Conservation (phyloP, 2,888 invertebrate species). For the Eilema griseolum region DNA sequence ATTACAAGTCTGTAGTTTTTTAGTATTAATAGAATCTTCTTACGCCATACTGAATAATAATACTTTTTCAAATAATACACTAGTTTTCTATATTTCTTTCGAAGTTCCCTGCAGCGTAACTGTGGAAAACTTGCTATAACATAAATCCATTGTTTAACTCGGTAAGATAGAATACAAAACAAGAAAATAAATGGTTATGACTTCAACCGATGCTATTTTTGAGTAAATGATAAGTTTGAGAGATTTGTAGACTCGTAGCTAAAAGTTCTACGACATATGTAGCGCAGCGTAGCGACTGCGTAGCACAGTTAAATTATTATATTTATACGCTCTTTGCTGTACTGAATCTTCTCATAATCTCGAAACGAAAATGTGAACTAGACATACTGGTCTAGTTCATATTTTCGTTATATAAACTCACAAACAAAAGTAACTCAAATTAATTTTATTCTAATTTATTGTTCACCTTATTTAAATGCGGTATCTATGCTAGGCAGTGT, state of each 20-base stretch:
- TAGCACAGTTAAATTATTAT: neutral
- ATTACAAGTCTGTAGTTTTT: no score
- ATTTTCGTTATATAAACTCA: neutral
- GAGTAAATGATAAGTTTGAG: constrained; percentile 5
- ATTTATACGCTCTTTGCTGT: neutral
- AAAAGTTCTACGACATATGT: constrained; percentile 12
- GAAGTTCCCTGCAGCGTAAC: constrained; percentile 4
- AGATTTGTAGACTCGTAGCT: neutral
- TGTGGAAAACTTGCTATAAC: constrained; percentile 6
- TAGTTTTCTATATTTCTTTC: neutral
- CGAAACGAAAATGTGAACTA: neutral
- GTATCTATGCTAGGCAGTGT: neutral
- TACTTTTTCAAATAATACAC: neutral
- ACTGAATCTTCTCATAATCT: neutral
- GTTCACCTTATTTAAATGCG: neutral
- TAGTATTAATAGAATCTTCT: no score
- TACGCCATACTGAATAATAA: neutral
- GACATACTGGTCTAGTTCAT: no score
- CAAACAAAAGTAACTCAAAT: neutral
- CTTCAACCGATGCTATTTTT: constrained; percentile 3
- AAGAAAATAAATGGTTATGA: constrained; percentile 7
- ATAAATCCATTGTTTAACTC: constrained; percentile 10
- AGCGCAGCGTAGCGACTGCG: constrained; percentile 6
- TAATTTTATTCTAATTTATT: neutral
- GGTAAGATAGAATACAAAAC: constrained; percentile 5